These are phyloP conservation scores for Argya squamiceps DNA, from an alignment of 2,797 vertebrate genomes.

Conservation along the genomic window DNA sequence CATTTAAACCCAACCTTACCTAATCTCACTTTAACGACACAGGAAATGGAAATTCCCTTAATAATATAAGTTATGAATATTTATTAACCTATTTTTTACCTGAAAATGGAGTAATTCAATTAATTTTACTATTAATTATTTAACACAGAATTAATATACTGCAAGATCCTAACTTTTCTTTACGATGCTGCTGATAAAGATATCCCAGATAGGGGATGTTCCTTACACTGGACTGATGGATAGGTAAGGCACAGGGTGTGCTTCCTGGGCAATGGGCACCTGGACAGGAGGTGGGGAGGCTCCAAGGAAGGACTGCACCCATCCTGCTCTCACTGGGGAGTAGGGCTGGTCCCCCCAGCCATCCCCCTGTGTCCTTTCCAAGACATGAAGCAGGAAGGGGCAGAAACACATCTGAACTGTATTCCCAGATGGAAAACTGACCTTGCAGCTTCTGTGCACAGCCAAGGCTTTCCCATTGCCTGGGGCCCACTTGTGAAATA, in stretches of 20 bases:
- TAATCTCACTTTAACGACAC: constrained; percentile 82
- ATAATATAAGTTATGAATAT: constrained; percentile 92
- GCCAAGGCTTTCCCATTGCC: not conserved
- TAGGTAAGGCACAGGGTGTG: not conserved
- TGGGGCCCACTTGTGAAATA: not conserved
- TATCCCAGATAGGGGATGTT: not conserved
- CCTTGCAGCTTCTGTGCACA: not conserved
- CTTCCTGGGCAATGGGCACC: fast-evolving
- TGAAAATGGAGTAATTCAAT: constrained; percentile 91
- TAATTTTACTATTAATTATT: constrained; percentile 93
- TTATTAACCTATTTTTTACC: constrained; percentile 89
- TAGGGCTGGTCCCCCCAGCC: fast-evolving
- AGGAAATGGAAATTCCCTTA: constrained; percentile 84
- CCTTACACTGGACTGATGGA: fast-evolving
- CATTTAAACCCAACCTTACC: constrained; percentile 73
- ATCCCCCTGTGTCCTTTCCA: fast-evolving
- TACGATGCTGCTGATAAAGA: not conserved
- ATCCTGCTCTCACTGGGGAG: fast-evolving
- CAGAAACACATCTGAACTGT: fast-evolving
- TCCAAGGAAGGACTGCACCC: not conserved
- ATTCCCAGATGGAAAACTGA: not conserved
- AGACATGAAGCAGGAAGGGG: not conserved
- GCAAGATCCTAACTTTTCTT: constrained; percentile 43
- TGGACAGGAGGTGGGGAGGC: not conserved
- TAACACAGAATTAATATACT: constrained; percentile 89